Evolutionary conservation across 2,888 invertebrate genomes (phyloP).

Genomic region (Tipula helvola): DNA sequence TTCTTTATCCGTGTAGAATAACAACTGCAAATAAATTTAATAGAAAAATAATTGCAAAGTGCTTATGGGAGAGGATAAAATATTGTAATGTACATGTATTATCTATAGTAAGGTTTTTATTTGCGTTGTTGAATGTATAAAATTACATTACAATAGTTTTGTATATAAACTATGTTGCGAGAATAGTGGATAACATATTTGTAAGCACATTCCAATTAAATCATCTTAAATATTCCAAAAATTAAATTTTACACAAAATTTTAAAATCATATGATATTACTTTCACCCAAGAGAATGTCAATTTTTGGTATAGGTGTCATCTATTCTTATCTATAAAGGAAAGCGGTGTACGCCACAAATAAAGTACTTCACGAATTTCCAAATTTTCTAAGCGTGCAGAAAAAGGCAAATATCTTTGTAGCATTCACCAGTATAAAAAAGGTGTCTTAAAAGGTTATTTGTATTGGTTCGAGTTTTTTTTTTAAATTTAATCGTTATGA

Average conservation of each 20-base stretch:
- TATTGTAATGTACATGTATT: not conserved
- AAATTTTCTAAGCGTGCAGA: not conserved
- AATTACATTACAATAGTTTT: not conserved
- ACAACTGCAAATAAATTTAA: not conserved
- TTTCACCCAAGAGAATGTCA: not conserved
- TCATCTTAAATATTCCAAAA: not conserved
- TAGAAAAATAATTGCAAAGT: not conserved
- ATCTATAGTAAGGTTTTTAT: not conserved
- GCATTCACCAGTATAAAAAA: not conserved
- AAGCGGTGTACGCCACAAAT: not conserved
- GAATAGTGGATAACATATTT: not conserved
- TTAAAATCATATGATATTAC: not conserved
- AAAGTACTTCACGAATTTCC: not conserved
- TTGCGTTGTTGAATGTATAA: not conserved
- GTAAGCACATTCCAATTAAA: not conserved
- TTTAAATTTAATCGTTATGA: slow-evolving; percentile 4
- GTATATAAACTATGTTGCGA: not conserved
- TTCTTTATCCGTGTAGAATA: not conserved
- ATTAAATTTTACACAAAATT: not conserved
- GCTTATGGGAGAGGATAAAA: not conserved
- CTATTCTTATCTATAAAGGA: not conserved
- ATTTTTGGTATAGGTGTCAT: not conserved
- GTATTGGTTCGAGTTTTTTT: not conserved
- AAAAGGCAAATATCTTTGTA: not conserved
- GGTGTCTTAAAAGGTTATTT: not conserved